Evolutionary conservation across 2,113 vertebrate species (phyloP).

Genomic region (Thymallus thymallus): DNA sequence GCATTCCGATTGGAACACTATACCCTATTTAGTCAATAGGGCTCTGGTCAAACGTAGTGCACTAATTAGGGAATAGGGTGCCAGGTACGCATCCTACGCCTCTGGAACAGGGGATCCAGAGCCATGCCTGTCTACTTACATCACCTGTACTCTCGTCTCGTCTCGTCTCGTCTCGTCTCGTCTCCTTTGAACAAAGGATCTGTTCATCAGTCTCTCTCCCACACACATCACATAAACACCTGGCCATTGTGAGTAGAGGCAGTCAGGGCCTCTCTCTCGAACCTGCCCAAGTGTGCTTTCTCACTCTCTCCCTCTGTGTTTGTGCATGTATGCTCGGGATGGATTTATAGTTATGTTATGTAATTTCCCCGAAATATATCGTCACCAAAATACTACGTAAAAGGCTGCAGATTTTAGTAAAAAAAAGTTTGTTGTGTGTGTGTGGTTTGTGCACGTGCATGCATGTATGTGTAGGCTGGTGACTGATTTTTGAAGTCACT

Average conservation of each 20-base stretch:
- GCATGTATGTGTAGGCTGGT: background rate
- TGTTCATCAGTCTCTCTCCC: constrained; percentile 22
- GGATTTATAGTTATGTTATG: constrained; percentile 39
- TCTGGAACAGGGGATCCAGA: background rate
- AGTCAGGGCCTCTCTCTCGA: constrained; percentile 44
- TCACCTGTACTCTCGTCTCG: background rate
- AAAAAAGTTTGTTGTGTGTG: background rate
- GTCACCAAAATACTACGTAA: too few relatives aligned
- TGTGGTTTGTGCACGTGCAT: background rate
- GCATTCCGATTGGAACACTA: too few relatives aligned
- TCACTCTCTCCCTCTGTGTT: constrained; percentile 4
- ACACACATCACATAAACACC: constrained; percentile 41
- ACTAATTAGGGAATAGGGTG: background rate
- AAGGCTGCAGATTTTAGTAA: constrained; percentile 3
- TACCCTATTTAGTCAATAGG: background rate
- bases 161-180: too few relatives aligned
- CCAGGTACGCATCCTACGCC: constrained; percentile 18
- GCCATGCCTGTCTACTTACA: background rate
- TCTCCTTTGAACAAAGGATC: constrained; percentile 27
- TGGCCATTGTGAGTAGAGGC: constrained; percentile 44
- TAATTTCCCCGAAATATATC: constrained; percentile 3
- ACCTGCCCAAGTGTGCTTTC: constrained; percentile 28
- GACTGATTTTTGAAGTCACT: constrained; percentile 2
- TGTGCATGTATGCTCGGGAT: constrained; percentile 4
- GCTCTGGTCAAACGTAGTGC: background rate